These are phyloP conservation scores for Pantala flavescens DNA, from an alignment of 1,140 invertebrate species.

Conservation along the genomic window DNA sequence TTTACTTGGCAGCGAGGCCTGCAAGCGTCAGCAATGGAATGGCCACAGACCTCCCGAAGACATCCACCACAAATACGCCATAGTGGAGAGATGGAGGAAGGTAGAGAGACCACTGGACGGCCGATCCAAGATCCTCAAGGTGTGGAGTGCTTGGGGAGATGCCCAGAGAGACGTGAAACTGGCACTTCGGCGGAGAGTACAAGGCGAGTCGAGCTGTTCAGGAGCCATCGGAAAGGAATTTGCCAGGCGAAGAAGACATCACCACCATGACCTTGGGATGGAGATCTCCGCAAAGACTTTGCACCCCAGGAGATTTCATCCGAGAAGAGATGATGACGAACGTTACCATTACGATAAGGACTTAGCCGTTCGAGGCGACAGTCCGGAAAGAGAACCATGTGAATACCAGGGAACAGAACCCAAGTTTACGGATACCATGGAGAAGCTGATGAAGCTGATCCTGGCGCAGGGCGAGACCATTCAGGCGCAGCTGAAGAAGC, in stretches of 20 bases:
- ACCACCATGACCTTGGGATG: slow-evolving; percentile 19
- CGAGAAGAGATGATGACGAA: slow-evolving; percentile 17
- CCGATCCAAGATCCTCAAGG: slow-evolving; percentile 56
- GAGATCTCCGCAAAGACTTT: slow-evolving; percentile 17
- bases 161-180: slow-evolving; percentile 51
- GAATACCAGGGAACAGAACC: background rate
- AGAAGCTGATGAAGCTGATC: slow-evolving; percentile 62
- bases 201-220: background rate
- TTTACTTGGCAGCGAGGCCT: slow-evolving; percentile 39
- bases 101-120: slow-evolving; percentile 59
- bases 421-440: slow-evolving; percentile 42
- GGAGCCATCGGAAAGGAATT: background rate
- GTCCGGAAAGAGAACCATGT: background rate
- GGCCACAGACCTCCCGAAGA: background rate
- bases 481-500: slow-evolving; percentile 52
- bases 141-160: slow-evolving; percentile 63
- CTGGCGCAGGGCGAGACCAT: slow-evolving; percentile 73
- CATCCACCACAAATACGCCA: slow-evolving; percentile 35
- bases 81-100: slow-evolving; percentile 51
- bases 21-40: slow-evolving; percentile 16
- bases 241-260: background rate
- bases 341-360: slow-evolving; percentile 13
- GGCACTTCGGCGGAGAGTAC: background rate
- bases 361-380: background rate
- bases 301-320: slow-evolving; percentile 11